These are phyloP conservation scores for Rousettus leschenaultii DNA, from an alignment of 2,113 vertebrate species.

Conservation along the genomic window DNA sequence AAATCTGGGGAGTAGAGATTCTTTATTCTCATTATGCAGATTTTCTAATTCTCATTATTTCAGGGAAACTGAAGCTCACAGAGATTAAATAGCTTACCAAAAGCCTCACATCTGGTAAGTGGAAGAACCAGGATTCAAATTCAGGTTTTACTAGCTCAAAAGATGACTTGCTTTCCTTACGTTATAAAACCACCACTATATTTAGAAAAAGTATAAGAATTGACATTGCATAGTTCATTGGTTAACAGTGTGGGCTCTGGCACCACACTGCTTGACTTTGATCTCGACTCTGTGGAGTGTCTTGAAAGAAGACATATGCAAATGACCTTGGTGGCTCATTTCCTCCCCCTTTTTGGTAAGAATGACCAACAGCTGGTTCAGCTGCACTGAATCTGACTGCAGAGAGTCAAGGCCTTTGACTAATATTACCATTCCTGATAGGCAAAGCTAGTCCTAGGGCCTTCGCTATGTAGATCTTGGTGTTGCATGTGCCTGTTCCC, in stretches of 20 bases:
- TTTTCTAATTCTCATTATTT: neutral
- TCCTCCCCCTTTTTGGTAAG: neutral
- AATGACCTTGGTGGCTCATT: neutral
- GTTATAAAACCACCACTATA: neutral
- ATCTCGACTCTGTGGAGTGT: neutral
- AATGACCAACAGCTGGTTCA: neutral
- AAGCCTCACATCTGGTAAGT: conserved; percentile 24
- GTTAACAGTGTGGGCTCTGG: neutral
- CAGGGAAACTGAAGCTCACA: conserved; percentile 7
- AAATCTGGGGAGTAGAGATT: neutral
- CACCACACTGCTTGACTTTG: neutral
- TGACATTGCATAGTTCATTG: neutral
- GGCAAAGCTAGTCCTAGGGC: neutral
- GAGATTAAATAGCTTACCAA: conserved; percentile 12
- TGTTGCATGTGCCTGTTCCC: neutral
- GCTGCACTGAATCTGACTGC: neutral
- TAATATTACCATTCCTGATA: neutral
- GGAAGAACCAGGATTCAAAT: neutral
- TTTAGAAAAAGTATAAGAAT: neutral
- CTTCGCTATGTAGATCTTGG: neutral
- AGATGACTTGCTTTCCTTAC: neutral
- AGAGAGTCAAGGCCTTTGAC: neutral
- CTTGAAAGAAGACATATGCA: neutral
- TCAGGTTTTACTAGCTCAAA: conserved; percentile 12
- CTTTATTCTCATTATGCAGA: neutral